phyloP scores from a whole-genome alignment of 2,797 vertebrate species.

The Buceros bicornis region DNA sequence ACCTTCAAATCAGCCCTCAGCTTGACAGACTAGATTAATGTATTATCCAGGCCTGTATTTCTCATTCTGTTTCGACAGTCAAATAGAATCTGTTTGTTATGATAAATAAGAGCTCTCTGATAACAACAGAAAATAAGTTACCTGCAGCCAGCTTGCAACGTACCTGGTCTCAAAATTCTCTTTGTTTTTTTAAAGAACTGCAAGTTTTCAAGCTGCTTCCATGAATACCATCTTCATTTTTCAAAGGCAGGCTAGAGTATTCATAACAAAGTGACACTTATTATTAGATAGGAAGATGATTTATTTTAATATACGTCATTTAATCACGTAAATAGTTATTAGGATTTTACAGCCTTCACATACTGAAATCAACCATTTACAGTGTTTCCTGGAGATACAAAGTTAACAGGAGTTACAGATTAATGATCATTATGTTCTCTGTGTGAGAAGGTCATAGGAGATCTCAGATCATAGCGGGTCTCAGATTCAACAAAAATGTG shows the following conservation, averaged over 20 bases:
- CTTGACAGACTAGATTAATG: neutral
- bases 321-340: neutral
- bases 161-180: neutral
- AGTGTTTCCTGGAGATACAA: neutral
- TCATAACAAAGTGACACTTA: neutral
- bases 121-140: neutral
- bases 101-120: neutral
- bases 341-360: neutral
- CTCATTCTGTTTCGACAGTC: conserved; percentile 2
- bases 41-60: neutral
- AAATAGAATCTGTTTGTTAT: conserved; percentile 14
- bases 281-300: neutral
- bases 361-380: neutral
- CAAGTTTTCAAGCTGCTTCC: neutral
- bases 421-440: neutral
- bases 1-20: conserved; percentile 24
- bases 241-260: neutral
- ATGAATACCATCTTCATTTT: neutral
- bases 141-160: neutral
- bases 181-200: neutral
- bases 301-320: neutral
- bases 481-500: neutral
- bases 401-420: neutral
- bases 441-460: neutral
- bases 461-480: neutral